Evolutionary conservation across 2,888 invertebrate genomes (phyloP).

Genomic region (Nipponacmea schrenckii): DNA sequence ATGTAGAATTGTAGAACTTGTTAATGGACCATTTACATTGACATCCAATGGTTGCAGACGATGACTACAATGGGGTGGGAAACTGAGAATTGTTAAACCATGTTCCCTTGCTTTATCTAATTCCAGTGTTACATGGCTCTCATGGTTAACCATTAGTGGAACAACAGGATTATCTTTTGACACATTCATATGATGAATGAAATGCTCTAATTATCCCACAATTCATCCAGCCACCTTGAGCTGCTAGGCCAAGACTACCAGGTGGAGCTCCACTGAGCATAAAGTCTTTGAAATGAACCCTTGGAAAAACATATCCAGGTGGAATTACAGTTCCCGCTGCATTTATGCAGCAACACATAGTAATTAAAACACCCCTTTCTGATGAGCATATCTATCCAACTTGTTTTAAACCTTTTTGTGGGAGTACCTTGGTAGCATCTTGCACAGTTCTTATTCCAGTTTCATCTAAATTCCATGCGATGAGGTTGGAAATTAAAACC

Average conservation of each 20-base stretch:
- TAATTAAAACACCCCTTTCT: constrained; percentile 26
- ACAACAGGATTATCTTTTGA: constrained; percentile 23
- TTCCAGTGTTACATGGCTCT: constrained; percentile 2
- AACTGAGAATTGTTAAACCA: constrained; percentile 14
- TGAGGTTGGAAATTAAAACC: not conserved
- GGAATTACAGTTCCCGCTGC: constrained; percentile 25
- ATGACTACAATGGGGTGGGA: constrained; percentile 27
- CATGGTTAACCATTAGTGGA: constrained; percentile 20
- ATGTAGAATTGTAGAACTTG: constrained; percentile 10
- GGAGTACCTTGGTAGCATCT: constrained; percentile 8
- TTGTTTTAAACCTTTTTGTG: constrained; percentile 23
- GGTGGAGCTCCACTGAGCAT: constrained; percentile 17
- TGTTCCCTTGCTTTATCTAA: not conserved
- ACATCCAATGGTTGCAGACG: constrained; percentile 28
- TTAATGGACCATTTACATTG: constrained; percentile 26
- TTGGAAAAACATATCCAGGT: constrained; percentile 27
- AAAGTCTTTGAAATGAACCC: constrained; percentile 17
- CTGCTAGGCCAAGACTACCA: constrained; percentile 16
- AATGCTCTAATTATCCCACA: constrained; percentile 24
- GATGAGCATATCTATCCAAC: constrained; percentile 26
- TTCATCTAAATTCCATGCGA: constrained; percentile 16
- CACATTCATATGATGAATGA: constrained; percentile 12
- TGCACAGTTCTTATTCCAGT: constrained; percentile 20
- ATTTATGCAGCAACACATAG: constrained; percentile 20
- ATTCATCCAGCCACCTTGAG: constrained; percentile 31